Conservation (phyloP, 2,888 invertebrate genomes). For the Calliopum simillimum region DNA sequence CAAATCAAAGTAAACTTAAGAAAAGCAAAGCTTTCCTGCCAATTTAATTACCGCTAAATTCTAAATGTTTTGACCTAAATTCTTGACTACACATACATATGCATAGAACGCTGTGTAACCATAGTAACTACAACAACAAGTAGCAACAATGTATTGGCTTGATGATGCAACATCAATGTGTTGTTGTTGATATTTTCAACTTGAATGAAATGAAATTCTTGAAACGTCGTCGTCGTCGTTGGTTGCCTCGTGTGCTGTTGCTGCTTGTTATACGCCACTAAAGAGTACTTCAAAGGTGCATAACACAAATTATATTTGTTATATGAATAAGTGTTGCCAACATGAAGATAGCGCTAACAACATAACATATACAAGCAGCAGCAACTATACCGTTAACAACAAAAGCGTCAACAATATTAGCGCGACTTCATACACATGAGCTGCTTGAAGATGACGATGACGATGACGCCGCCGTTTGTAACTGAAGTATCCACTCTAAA, state of each 20-base stretch:
- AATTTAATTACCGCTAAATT: conserved; percentile 31
- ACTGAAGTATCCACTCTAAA: too few relatives aligned
- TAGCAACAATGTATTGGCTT: conserved; percentile 4
- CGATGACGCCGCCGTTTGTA: too few relatives aligned
- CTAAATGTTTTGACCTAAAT: conserved; percentile 27
- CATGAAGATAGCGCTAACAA: neutral
- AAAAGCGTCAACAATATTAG: too few relatives aligned
- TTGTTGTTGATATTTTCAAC: neutral
- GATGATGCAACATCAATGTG: conserved; percentile 12
- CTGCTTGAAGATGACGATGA: too few relatives aligned
- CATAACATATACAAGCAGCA: too few relatives aligned
- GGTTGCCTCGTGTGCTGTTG: conserved; percentile 6
- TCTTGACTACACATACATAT: neutral
- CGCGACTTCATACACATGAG: too few relatives aligned
- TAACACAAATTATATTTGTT: conserved; percentile 23
- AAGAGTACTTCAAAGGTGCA: conserved; percentile 16
- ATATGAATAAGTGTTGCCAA: conserved; percentile 24
- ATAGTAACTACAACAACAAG: conserved; percentile 8
- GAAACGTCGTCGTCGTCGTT: neutral
- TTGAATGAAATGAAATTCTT: conserved; percentile 9
- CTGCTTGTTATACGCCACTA: neutral
- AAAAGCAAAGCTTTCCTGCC: neutral
- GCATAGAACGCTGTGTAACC: neutral
- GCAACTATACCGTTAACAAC: too few relatives aligned
- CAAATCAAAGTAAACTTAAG: too few relatives aligned